Evolutionary conservation across 2,888 invertebrate species (phyloP).

Genomic region (Parasteatoda lunata): DNA sequence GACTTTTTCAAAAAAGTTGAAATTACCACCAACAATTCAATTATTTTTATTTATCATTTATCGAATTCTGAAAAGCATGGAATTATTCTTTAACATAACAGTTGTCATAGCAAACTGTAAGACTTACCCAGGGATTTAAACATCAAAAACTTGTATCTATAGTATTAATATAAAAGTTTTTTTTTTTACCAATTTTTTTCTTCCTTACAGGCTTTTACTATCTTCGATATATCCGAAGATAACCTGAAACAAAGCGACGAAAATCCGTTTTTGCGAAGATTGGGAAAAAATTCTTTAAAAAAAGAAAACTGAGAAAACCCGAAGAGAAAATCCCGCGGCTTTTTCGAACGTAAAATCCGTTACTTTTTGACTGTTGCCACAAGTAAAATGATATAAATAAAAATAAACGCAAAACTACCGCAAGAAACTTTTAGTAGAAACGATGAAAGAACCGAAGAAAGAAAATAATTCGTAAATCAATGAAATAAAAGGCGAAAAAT

Average conservation of each 20-base stretch:
- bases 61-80: too few relatives aligned
- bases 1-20: too few relatives aligned
- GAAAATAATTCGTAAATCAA: background rate
- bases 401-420: conserved; percentile 26
- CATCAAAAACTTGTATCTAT: too few relatives aligned
- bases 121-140: too few relatives aligned
- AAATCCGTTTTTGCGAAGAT: conserved; percentile 33
- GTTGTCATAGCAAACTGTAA: too few relatives aligned
- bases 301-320: conserved; percentile 32
- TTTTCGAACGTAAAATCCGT: conserved; percentile 37
- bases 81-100: too few relatives aligned
- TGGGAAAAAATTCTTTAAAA: background rate
- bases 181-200: too few relatives aligned
- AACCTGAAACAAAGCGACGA: conserved; percentile 37
- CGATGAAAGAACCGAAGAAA: background rate
- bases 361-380: conserved; percentile 48
- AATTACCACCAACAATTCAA: too few relatives aligned
- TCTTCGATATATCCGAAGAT: conserved; percentile 16
- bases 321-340: background rate
- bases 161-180: too few relatives aligned
- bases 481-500: conserved; percentile 20
- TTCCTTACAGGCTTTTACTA: too few relatives aligned
- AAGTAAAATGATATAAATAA: conserved; percentile 46
- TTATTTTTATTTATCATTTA: too few relatives aligned
- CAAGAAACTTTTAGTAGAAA: conserved; percentile 3